A percentile compares a stretch with the other conserved stretches of the same genome.
Conservation (phyloP, 2,888 invertebrate genomes). For the Eupithecia dodoneata region DNA sequence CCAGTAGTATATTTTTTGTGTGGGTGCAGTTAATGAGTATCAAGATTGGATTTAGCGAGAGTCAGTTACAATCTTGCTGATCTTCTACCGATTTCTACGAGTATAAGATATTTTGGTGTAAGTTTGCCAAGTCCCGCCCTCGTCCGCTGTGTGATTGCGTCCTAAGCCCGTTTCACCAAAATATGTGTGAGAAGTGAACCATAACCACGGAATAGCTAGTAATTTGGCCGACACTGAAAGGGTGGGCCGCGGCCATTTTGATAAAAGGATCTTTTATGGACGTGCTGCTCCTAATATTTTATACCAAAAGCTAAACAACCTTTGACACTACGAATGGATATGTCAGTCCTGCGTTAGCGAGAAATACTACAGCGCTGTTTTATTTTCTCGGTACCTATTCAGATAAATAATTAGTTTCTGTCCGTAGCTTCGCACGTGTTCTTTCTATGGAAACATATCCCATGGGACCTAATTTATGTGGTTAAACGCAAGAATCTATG, state of each 20-base stretch:
- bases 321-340: slow-evolving; percentile 35
- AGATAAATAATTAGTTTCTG: background rate
- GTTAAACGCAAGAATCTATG: too few species aligned
- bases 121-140: background rate
- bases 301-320: slow-evolving; percentile 36
- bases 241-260: slow-evolving; percentile 64
- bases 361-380: background rate
- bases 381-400: background rate
- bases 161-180: slow-evolving; percentile 24
- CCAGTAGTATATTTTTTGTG: background rate
- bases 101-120: background rate
- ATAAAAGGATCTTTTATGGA: slow-evolving; percentile 66
- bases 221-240: slow-evolving; percentile 73
- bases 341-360: background rate
- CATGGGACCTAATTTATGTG: too few species aligned
- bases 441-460: too few species aligned
- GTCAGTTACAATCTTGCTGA: background rate
- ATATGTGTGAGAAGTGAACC: slow-evolving; percentile 56
- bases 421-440: too few species aligned
- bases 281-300: slow-evolving; percentile 43
- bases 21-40: background rate
- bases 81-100: background rate
- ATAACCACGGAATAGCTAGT: slow-evolving; percentile 62
- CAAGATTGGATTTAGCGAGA: background rate
- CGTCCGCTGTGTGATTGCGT: background rate